Base-by-base conservation (phyloP, 2,797 vertebrate species). In the Sebastolobus alascanus region DNA sequence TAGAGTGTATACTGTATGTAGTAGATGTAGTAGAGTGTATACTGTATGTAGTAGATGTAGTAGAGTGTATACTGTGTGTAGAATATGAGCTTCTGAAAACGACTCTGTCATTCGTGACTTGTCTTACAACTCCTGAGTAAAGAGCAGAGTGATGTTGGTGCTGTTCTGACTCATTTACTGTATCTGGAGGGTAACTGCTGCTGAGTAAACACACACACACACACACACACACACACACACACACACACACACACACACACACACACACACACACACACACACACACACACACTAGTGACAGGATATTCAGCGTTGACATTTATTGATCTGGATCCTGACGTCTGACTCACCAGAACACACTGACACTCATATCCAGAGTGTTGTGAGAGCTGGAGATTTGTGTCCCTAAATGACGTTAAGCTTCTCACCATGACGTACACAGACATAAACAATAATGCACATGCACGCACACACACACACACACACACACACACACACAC, bases 251-350 rank as follows among this genome's bases (percentile, higher is more conserved):
- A 54, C 9, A 13, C 81, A 31, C 82, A 82, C 73, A 43, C 40
- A 43, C 40, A 40, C 38, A 40, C 38, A 40, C 38, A 75, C 63
- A 77, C 78, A 85, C 60, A 79, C 75, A 75, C 72, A 29, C 55
- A 27, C 55, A 11, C 43, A 40, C 38, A 52, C 18, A 50, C 46
- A 14, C 81, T 63, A 88, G 91, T 89, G 87, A 94, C 84, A 69
- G 75, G 71, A 84, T 85, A 77, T 80, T 83, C 40, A 72, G 68
- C 60, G 60, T 16, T 94, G 92, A 92, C 92, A 93, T 93, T 93
- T 94, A 63, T 86, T 63, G 79, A 84, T 89, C 79, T 71, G 6
- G 27, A 84, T 72, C 73, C 73, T 88, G 81, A 80, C 68, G 65
- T 87, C 83, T 91, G 87, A 86, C 73, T 83, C 75, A 75, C 22